Base-by-base conservation (phyloP, 2,797 vertebrate genomes). In the Arrhamphus sclerolepis region DNA sequence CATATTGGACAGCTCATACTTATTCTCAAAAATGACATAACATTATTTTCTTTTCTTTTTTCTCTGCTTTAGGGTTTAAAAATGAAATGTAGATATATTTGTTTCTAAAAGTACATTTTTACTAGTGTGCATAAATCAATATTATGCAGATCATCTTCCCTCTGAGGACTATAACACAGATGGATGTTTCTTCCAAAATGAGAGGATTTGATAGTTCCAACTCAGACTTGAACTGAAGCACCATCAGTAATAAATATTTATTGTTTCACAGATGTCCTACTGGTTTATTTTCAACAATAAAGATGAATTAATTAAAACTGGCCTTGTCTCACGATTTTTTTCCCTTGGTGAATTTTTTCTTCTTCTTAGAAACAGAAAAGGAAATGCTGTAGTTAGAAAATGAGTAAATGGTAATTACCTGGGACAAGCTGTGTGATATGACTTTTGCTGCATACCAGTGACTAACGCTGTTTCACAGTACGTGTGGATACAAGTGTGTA, bases 211-310 rank as follows among this genome's bases (percentile, higher is more conserved):
- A 58, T 56, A 46, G 56, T 56, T 55, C 49, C 40, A 34, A 34
- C 44, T 52, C 59, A 66, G 62, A 74, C 49, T 53, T 50, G n/a
- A 21, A 40, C 16, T 43, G 26, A 78, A 62, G 39, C 66, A 80
- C 62, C 61, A 56, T 84, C 34, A 70, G 46, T 63, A 63, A 8
- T 21, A 56, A 56, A 84, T 90, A 92, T 92, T 92, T 92, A 92
- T 91, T 92, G 56, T 85, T 75, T 58, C 54, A 62, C 51, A 57
- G 59, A 64, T 59, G 50, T 74, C 56, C 56, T 71, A 51, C 61
- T 59, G 62, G 71, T 76, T 78, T 53, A 66, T 83, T 82, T 91
- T 81, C 62, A 81, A 71, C 57, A 90, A 89, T 89, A 91, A 90
- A 91, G 51, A 46, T n/a, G 29, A 75, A 78, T 63, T 0, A 26